Evolutionary conservation across 2,797 vertebrate genomes (phyloP).

Genomic region (Sebastolobus alascanus): DNA sequence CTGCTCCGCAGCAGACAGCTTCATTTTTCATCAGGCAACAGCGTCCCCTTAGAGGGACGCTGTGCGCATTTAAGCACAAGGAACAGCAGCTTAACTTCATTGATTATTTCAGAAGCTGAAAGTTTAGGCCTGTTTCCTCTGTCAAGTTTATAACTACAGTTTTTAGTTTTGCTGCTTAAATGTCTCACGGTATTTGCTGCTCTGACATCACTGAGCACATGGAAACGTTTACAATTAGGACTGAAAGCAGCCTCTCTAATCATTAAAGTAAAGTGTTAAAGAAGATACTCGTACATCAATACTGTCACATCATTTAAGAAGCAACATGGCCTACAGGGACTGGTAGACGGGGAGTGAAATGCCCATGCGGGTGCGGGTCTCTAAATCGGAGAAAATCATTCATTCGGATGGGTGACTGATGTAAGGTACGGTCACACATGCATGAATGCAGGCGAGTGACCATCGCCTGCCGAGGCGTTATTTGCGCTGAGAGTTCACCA

Average conservation of each 20-base stretch:
- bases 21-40: too few relatives aligned
- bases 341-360: neutral
- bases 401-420: neutral
- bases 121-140: too few relatives aligned
- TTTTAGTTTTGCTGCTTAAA: neutral
- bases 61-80: too few relatives aligned
- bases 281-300: neutral
- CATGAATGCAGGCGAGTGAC: too few relatives aligned
- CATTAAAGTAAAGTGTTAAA: neutral
- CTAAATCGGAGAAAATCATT: neutral
- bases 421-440: neutral
- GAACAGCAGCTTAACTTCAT: too few relatives aligned
- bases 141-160: too few relatives aligned
- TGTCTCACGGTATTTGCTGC: neutral
- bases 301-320: too few relatives aligned
- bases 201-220: too few relatives aligned
- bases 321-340: too few relatives aligned
- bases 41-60: too few relatives aligned
- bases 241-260: neutral
- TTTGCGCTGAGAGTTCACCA: too few relatives aligned
- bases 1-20: neutral
- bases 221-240: neutral
- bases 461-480: accelerated
- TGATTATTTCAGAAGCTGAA: too few relatives aligned
- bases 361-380: neutral